phyloP scores from a whole-genome alignment of 2,113 vertebrate species.

The Aspiorhynchus laticeps region DNA sequence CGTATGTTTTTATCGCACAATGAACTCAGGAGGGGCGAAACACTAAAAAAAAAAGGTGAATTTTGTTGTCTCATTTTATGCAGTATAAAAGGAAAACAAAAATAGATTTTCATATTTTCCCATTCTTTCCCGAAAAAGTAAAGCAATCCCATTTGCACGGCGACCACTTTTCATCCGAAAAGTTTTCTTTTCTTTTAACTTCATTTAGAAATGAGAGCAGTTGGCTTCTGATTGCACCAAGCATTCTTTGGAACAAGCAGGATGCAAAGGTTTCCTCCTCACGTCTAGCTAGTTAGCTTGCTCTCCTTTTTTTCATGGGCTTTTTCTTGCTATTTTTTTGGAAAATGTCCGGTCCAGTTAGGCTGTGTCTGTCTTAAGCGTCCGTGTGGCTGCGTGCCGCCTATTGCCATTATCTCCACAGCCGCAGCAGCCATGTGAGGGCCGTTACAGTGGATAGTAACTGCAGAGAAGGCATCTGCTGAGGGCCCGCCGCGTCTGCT shows the following conservation, averaged over 20 bases:
- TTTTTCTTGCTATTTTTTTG: constrained; percentile 44
- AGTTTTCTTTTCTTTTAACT: background rate
- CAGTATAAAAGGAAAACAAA: constrained; percentile 81
- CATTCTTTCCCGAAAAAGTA: constrained; percentile 13
- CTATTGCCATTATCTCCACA: constrained; percentile 87
- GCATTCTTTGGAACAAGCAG: constrained; percentile 89
- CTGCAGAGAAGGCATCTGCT: constrained; percentile 56
- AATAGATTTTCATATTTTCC: constrained; percentile 62
- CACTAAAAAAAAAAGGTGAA: constrained; percentile 2
- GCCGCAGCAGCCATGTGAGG: constrained; percentile 51
- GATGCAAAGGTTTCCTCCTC: constrained; percentile 75
- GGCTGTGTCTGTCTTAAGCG: constrained; percentile 28
- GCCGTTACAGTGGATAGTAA: background rate
- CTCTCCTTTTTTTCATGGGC: constrained; percentile 54
- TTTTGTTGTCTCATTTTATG: constrained; percentile 66
- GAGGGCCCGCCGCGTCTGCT: constrained; percentile 61
- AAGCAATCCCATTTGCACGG: constrained; percentile 11
- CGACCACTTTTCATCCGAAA: background rate
- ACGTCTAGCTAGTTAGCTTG: background rate
- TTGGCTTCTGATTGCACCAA: constrained; percentile 78
- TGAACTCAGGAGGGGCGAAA: constrained; percentile 53
- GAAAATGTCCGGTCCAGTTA: constrained; percentile 60
- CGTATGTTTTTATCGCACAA: constrained; percentile 25
- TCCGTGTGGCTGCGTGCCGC: constrained; percentile 22
- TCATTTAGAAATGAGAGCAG: constrained; percentile 8